A percentile compares a stretch with the other conserved stretches of the same genome.
Conservation (phyloP, 2,113 vertebrate species). For the Poicephalus meyeri region DNA sequence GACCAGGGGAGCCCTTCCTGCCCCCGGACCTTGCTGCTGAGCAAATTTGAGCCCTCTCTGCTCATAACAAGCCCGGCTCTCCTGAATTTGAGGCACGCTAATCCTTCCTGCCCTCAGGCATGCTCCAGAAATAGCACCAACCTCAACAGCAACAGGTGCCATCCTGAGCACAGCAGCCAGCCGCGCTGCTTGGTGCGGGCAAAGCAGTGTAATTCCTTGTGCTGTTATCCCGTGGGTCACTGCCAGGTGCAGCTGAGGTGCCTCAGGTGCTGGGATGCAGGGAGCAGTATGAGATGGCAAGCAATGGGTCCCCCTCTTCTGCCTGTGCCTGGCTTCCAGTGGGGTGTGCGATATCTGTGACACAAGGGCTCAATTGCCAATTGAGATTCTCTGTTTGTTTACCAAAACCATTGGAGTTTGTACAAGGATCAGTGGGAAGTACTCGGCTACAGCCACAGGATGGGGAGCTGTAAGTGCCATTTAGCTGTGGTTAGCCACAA, state of each 20-base stretch:
- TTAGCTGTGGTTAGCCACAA: neutral
- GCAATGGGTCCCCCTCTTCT: neutral
- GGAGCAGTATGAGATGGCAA: accelerated
- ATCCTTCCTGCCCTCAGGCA: neutral
- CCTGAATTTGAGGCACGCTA: neutral
- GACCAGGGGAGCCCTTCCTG: neutral
- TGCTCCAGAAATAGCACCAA: neutral
- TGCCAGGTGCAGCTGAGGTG: neutral
- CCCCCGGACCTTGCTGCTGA: neutral
- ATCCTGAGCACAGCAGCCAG: accelerated
- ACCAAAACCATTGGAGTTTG: neutral
- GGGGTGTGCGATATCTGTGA: accelerated
- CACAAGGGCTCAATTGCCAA: accelerated
- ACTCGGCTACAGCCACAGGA: neutral
- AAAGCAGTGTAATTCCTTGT: accelerated
- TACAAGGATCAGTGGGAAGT: neutral
- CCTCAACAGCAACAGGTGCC: neutral
- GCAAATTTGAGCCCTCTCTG: neutral
- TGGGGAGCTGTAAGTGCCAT: neutral
- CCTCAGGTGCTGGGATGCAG: neutral
- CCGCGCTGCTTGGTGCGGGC: accelerated
- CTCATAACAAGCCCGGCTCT: neutral
- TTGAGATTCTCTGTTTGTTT: neutral
- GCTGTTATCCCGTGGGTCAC: accelerated
- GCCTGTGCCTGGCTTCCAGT: accelerated